phyloP scores from a whole-genome alignment of 2,113 vertebrate genomes.

The Hemibates koningsi region DNA sequence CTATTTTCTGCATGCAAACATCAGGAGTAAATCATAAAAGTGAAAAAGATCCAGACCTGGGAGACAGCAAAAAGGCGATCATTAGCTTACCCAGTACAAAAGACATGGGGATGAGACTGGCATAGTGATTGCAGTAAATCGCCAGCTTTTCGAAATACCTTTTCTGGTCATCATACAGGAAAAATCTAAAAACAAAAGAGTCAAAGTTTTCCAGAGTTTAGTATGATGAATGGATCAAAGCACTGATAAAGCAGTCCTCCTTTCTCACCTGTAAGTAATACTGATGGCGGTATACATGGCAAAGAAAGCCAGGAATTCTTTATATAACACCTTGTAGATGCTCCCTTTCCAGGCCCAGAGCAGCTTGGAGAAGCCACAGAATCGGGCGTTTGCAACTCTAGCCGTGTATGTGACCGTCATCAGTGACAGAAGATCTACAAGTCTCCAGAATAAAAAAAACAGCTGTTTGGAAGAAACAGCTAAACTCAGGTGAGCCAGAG shows the following conservation, averaged over 20 bases:
- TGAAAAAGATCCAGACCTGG: not conserved
- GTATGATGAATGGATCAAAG: not conserved
- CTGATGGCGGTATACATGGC: slow-evolving; percentile 81
- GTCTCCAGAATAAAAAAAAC: not conserved
- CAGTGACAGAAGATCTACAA: not conserved
- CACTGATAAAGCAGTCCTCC: not conserved
- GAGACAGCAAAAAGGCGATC: not conserved
- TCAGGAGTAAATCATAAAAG: not conserved
- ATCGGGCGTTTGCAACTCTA: slow-evolving; percentile 85
- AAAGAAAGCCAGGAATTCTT: slow-evolving; percentile 86
- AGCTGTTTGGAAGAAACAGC: not conserved
- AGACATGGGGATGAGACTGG: slow-evolving; percentile 88
- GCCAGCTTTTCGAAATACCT: slow-evolving; percentile 88
- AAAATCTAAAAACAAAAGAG: slow-evolving; percentile 55
- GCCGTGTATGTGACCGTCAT: slow-evolving; percentile 94
- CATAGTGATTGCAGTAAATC: slow-evolving; percentile 89
- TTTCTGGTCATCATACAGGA: slow-evolving; percentile 79
- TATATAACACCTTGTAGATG: slow-evolving; percentile 91
- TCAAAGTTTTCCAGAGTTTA: not conserved
- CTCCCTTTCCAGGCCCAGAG: slow-evolving; percentile 88
- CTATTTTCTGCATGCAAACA: not conserved
- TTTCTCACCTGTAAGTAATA: slow-evolving; percentile 81
- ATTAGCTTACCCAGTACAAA: slow-evolving; percentile 82
- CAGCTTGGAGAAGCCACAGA: slow-evolving; percentile 88
- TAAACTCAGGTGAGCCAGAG: not conserved